Percentiles rank a stretch among this genome's conserved stretches.
These are phyloP conservation scores for Aphelocoma californica DNA, from an alignment of 2,797 vertebrate genomes.

Conservation along the genomic window DNA sequence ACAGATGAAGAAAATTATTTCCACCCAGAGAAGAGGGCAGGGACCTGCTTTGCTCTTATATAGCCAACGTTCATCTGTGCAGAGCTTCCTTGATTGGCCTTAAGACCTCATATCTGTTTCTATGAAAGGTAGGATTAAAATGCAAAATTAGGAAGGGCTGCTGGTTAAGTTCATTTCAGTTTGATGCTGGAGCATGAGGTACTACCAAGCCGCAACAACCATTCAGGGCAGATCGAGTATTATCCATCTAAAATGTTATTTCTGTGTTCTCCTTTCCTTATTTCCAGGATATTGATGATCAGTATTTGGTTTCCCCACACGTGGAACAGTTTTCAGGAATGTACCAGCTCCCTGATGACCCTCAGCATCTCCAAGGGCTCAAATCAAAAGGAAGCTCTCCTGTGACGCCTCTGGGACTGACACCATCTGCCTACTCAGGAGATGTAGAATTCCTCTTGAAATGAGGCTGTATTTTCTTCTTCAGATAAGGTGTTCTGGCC, in stretches of 20 bases:
- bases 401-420: neutral
- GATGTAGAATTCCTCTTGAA: neutral
- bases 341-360: neutral
- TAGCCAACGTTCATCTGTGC: neutral
- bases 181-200: neutral
- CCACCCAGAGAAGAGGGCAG: neutral
- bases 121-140: neutral
- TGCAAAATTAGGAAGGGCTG: neutral
- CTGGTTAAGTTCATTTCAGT: neutral
- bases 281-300: neutral
- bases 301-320: neutral
- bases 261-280: neutral
- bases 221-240: neutral
- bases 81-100: neutral
- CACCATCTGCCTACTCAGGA: neutral
- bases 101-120: neutral
- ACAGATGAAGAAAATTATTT: constrained; percentile 28
- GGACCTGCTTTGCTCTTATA: neutral
- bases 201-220: neutral
- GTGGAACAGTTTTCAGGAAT: neutral
- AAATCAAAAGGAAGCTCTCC: neutral
- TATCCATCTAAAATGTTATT: neutral
- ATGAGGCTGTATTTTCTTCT: fast-evolving
- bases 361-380: neutral
- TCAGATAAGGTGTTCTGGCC: neutral